phyloP scores from a whole-genome alignment of 2,888 invertebrate species.

The Diaperis boleti region DNA sequence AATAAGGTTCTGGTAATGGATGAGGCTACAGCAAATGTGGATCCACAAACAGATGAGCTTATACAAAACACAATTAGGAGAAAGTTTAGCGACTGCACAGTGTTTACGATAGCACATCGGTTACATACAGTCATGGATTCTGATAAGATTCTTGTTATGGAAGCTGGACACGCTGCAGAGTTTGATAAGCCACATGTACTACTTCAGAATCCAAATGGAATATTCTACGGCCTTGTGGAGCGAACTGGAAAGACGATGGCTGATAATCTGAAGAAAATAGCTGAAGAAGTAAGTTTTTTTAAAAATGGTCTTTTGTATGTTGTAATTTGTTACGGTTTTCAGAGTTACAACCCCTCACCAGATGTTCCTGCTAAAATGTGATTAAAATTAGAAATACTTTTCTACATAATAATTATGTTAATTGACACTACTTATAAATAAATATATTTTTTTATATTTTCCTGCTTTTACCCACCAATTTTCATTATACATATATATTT shows the following conservation, averaged over 20 bases:
- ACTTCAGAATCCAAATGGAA: constrained; percentile 69
- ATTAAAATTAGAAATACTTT: neutral
- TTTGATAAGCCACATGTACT: constrained; percentile 78
- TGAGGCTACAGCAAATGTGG: constrained; percentile 86
- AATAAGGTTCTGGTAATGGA: constrained; percentile 62
- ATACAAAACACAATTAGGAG: constrained; percentile 82
- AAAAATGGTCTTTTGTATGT: no score
- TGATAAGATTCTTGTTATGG: constrained; percentile 84
- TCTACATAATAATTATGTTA: neutral
- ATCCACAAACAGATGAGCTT: constrained; percentile 79
- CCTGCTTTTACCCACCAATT: no score
- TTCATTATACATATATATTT: no score
- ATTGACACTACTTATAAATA: neutral
- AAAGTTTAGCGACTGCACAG: constrained; percentile 81
- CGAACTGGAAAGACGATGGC: constrained; percentile 78
- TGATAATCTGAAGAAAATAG: constrained; percentile 73
- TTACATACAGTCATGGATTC: constrained; percentile 88
- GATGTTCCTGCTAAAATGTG: neutral
- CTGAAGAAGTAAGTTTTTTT: constrained; percentile 57
- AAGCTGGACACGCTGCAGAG: constrained; percentile 80
- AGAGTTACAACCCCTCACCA: neutral
- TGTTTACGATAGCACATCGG: constrained; percentile 85
- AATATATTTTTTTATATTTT: no score
- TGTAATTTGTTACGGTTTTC: neutral
- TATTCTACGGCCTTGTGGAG: constrained; percentile 73